Evolutionary conservation across 2,888 invertebrate genomes (phyloP).

Genomic region (Gisinianus flammeolus): DNA sequence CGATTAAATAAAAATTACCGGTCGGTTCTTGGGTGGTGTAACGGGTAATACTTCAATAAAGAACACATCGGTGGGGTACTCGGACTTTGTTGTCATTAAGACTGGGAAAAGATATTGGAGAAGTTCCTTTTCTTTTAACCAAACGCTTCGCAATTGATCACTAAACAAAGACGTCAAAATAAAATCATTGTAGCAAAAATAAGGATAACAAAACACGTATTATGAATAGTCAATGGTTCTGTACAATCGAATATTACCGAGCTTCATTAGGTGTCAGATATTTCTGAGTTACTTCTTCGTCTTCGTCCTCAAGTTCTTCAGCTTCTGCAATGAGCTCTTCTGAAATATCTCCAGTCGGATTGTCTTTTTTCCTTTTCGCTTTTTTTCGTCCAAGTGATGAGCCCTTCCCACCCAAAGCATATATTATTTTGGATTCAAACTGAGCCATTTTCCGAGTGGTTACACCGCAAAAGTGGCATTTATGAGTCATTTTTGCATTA

Average conservation of each 20-base stretch:
- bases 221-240: too few species aligned
- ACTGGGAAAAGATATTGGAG: slow-evolving; percentile 75
- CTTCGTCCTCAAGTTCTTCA: background rate
- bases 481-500: slow-evolving; percentile 49
- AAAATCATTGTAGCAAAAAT: too few species aligned
- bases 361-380: background rate
- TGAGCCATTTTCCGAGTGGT: slow-evolving; percentile 49
- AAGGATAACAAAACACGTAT: too few species aligned
- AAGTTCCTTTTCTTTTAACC: slow-evolving; percentile 73
- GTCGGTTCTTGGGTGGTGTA: slow-evolving; percentile 83
- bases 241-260: too few species aligned
- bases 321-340: background rate
- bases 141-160: slow-evolving; percentile 74
- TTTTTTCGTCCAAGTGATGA: background rate
- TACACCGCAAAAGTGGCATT: slow-evolving; percentile 53
- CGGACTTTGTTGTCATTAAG: slow-evolving; percentile 65
- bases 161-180: too few species aligned
- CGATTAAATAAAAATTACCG: slow-evolving; percentile 67
- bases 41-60: slow-evolving; percentile 86
- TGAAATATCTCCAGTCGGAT: background rate
- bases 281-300: slow-evolving; percentile 40
- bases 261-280: slow-evolving; percentile 57
- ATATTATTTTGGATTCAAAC: slow-evolving; percentile 56
- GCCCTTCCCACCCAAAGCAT: slow-evolving; percentile 36
- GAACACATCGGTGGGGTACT: slow-evolving; percentile 79